phyloP scores from a whole-genome alignment of 1,140 invertebrate genomes.

The Orius insidiosus region DNA sequence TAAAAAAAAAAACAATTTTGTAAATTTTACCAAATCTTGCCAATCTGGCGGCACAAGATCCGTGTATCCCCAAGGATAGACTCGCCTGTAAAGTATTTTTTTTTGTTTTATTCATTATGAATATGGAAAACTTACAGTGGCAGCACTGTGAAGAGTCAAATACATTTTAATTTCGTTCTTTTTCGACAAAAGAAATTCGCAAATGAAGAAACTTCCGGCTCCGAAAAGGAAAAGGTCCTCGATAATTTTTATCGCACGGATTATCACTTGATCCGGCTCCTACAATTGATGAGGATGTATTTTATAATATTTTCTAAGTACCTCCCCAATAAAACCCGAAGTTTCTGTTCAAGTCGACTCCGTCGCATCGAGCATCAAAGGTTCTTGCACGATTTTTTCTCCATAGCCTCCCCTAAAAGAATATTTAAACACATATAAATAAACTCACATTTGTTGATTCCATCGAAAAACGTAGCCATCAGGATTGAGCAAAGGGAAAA shows the following conservation, averaged over 20 bases:
- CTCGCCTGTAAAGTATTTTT: constrained; percentile 28
- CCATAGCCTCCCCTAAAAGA: constrained; percentile 30
- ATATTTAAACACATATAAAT: constrained; percentile 22
- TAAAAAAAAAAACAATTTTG: neutral
- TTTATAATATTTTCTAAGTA: neutral
- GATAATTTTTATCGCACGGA: constrained; percentile 76
- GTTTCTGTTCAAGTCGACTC: constrained; percentile 49
- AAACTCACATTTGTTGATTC: constrained; percentile 17
- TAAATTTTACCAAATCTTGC: constrained; percentile 18
- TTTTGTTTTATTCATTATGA: neutral
- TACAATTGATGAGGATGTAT: constrained; percentile 2
- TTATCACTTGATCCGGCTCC: constrained; percentile 59
- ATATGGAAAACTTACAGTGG: constrained; percentile 18
- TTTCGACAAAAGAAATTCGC: constrained; percentile 37
- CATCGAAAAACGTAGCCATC: constrained; percentile 50
- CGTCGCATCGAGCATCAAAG: constrained; percentile 28
- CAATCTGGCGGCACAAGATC: constrained; percentile 30
- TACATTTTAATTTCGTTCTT: constrained; percentile 43
- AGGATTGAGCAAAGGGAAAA: constrained; percentile 50
- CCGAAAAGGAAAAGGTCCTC: constrained; percentile 69
- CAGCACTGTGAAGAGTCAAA: constrained; percentile 61
- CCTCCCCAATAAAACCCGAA: constrained; percentile 55
- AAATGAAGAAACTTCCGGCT: constrained; percentile 70
- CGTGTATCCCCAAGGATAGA: constrained; percentile 47
- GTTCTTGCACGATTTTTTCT: constrained; percentile 23